Evolutionary conservation across 2,888 invertebrate genomes (phyloP), one percentile per base, ranked within the genome.

Genomic region (Melanotus villosus): DNA sequence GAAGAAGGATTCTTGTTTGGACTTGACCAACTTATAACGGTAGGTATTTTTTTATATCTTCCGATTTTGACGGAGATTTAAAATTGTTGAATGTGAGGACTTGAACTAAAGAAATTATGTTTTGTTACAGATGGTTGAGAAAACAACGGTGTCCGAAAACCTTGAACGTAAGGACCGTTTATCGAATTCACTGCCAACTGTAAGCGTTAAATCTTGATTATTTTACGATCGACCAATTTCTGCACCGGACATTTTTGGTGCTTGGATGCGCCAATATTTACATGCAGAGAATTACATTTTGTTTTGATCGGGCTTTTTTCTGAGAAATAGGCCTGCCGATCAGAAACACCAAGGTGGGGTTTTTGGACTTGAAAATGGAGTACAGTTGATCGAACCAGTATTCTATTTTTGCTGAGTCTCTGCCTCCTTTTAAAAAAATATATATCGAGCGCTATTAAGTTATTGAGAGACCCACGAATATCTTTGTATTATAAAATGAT

Each of bases 1-100:
- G 98, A 99, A 84, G 98, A 99, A 84, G 99, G 99, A 5, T 93
- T 97, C 79, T 89, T 99, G 19, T 91, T 89, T 76, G 99, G 99
- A 64, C 88, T 99, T 78, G 98, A 98, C 85, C 93, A 95, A 84
- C 89, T 99, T 72, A 95, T 98, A 79, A 88, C 90, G 78, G 93
- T 92, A 71, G 88, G 80, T 79, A 21, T 23, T n/a, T 16, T 34
- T 54, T n/a, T n/a, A n/a, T n/a, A n/a, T n/a, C n/a, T n/a, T n/a
- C n/a, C n/a, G n/a, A n/a, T n/a, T n/a, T n/a, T n/a, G n/a, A n/a
- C n/a, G n/a, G n/a, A n/a, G n/a, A n/a, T n/a, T n/a, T n/a, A n/a
- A n/a, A n/a, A n/a, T n/a, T n/a, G n/a, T n/a, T n/a, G n/a, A n/a
- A n/a, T n/a, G n/a, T n/a, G n/a, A n/a, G n/a, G n/a, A n/a, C n/a